Evolutionary conservation across 2,113 vertebrate genomes (phyloP), one percentile per base, ranked within the genome.

Genomic region (Oxyruncus cristatus): DNA sequence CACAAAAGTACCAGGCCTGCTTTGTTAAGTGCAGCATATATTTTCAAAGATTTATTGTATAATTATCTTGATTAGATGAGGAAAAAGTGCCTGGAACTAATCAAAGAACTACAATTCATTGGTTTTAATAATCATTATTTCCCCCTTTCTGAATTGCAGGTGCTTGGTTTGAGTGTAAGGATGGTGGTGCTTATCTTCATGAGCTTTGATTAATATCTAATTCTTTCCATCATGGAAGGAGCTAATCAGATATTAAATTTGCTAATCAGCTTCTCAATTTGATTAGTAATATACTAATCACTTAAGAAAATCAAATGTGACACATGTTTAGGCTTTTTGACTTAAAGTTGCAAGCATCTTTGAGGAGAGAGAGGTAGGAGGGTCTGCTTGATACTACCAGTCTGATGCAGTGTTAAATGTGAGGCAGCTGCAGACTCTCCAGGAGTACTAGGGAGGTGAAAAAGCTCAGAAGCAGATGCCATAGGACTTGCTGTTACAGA

Each of bases 21-120:
- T 85, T 96, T 96, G 93, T 95, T 95, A 96, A 96, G 93, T 92
- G 65, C 65, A 91, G 24, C 62, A 15, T 83, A 46, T 87, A 50
- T 86, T 91, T 62, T 72, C 65, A 73, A 95, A 93, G 74, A 95
- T 72, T 71, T 92, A 92, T 92, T 97, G 73, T 92, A 73, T 97
- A 97, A 98, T 97, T 97, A 84, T 62, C 61, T 96, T 98, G 96
- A 98, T 97, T 96, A 94, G 89, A 93, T 76, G 77, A 96, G 80
- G 70, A 92, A 90, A 94, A 94, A 91, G 46, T 77, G 8, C 65
- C 81, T 97, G 55, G 50, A 49, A 82, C 74, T 94, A 97, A 97
- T 97, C 95, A 97, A 79, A 94, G 55, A 86, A 80, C 90, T 96
- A 86, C 47, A 90, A 47, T 84, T 96, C 74, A 71, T 71, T 81